phyloP scores from a whole-genome alignment of 2,888 invertebrate genomes.

The Eupithecia inturbata region DNA sequence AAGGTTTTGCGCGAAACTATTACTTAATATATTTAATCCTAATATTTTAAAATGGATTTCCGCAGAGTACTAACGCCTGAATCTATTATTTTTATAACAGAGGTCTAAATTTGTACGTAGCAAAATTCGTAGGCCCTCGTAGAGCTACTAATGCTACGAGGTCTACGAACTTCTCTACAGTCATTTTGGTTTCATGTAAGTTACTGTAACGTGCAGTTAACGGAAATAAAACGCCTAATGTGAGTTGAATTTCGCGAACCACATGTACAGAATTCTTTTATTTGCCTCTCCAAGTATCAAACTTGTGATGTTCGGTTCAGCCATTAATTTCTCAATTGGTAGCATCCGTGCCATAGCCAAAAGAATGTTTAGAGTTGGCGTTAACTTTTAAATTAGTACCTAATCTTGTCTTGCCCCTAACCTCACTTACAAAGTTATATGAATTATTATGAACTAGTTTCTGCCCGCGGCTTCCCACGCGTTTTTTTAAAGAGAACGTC shows the following conservation, averaged over 20 bases:
- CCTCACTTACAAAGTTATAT: background rate
- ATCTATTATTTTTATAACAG: too few species aligned
- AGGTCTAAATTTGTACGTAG: background rate
- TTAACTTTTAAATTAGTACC: background rate
- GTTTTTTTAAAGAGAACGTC: too few species aligned
- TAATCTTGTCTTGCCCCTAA: background rate
- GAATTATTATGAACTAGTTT: background rate
- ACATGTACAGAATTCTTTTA: slow-evolving; percentile 44
- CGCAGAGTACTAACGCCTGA: too few species aligned
- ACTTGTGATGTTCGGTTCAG: slow-evolving; percentile 51
- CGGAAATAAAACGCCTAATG: background rate
- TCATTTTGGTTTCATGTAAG: background rate
- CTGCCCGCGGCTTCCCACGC: too few species aligned
- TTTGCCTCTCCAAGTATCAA: slow-evolving; percentile 39
- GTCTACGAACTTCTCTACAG: background rate
- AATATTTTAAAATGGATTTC: too few species aligned
- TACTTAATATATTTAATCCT: too few species aligned
- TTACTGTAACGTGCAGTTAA: background rate
- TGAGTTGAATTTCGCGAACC: slow-evolving; percentile 18
- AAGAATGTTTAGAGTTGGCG: slow-evolving; percentile 56
- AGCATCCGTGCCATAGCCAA: slow-evolving; percentile 69
- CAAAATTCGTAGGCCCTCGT: background rate
- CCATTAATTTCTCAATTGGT: slow-evolving; percentile 75
- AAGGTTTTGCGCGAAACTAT: too few species aligned
- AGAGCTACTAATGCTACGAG: background rate